Evolutionary conservation across 2,888 invertebrate species (phyloP), one percentile per base, ranked within the genome.

Genomic region (Neocrepidodera transversa): DNA sequence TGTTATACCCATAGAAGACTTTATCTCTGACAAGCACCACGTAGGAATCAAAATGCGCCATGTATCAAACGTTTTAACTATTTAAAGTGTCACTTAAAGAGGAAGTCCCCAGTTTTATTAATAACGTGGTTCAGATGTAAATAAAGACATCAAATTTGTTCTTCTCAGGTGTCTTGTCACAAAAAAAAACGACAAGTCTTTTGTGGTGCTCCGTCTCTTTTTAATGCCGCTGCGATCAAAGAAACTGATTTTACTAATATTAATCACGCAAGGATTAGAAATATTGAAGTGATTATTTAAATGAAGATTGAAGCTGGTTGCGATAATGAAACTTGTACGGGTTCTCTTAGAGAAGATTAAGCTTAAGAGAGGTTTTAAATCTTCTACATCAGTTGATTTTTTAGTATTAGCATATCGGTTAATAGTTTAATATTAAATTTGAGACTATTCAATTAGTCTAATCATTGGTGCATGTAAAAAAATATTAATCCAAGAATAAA

Each of bases 211-310:
- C 60, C 47, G 50, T 63, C 50, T 23, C n/a, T n/a, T n/a, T n/a
- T n/a, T n/a, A 48, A 63, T 62, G 68, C 64, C 69, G 67, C 64
- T 56, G 59, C 67, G 70, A 74, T 75, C 76, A 75, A 75, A 75
- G 73, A 66, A 64, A 67, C 67, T 68, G 67, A 67, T 69, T 73
- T 68, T 71, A 71, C 74, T 69, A 69, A 72, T 73, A 76, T 76
- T 75, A 75, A 75, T 76, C 76, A 74, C 71, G 68, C 68, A 64
- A 56, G 74, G 76, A 76, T 76, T 76, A 76, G 75, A 75, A 74
- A 75, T 74, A 77, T 74, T 67, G 73, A 72, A 71, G 76, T 70
- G 76, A 74, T 77, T 77, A 77, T 76, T 75, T 76, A 77, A 77
- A 77, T 77, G 75, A 74, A 76, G 76, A 76, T 74, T 70, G 74